phyloP scores from a whole-genome alignment of 2,888 invertebrate genomes.

The Gerris lacustris region DNA sequence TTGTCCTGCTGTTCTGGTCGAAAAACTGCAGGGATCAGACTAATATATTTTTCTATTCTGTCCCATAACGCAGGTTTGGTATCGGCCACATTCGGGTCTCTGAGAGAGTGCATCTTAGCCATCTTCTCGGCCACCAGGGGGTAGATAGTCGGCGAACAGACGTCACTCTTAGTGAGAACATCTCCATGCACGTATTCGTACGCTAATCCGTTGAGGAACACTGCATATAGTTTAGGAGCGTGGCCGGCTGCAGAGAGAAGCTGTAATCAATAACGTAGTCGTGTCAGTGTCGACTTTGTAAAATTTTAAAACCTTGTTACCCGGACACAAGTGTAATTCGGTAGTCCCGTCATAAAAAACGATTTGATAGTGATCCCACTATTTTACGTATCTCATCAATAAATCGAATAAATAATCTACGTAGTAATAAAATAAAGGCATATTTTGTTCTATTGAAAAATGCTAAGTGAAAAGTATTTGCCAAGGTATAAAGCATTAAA shows the following conservation, averaged over 20 bases:
- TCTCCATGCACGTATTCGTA: slow-evolving; percentile 78
- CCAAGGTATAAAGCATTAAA: no score
- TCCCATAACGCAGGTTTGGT: slow-evolving; percentile 58
- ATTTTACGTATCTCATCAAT: no score
- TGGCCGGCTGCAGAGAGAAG: slow-evolving; percentile 59
- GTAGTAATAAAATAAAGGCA: no score
- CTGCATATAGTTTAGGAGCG: slow-evolving; percentile 77
- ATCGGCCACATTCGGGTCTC: slow-evolving; percentile 33
- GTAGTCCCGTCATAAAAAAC: no score
- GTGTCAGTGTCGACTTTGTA: no score
- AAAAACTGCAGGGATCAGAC: slow-evolving; percentile 59
- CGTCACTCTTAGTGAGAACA: slow-evolving; percentile 54
- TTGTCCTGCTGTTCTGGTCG: slow-evolving; percentile 39
- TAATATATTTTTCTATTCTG: slow-evolving; percentile 59
- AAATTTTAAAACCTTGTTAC: no score
- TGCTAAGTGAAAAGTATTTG: no score
- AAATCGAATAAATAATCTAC: no score
- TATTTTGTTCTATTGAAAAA: no score
- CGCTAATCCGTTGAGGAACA: slow-evolving; percentile 85
- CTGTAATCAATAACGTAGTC: slow-evolving; percentile 31
- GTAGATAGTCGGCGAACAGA: slow-evolving; percentile 54
- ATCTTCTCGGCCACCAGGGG: slow-evolving; percentile 64
- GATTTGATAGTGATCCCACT: no score
- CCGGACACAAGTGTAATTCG: no score
- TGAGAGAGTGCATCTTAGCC: slow-evolving; percentile 67